Evolutionary conservation across 2,888 invertebrate genomes (phyloP).

Genomic region (Trichopoda pennipes): DNA sequence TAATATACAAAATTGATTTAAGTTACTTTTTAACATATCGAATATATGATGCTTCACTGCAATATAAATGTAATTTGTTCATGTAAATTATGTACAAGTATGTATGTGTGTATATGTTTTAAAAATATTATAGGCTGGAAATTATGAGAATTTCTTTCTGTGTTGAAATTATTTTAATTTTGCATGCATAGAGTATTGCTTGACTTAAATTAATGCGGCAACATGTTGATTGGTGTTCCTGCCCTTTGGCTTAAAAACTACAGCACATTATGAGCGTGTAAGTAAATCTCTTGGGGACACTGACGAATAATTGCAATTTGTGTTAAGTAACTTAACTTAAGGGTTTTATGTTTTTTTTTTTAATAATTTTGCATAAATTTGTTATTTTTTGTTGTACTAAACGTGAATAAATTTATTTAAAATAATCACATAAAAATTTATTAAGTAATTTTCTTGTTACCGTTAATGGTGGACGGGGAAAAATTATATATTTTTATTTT

Average conservation of each 20-base stretch:
- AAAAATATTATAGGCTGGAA: slow-evolving; percentile 1
- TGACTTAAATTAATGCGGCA: slow-evolving; percentile 40
- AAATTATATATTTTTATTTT: background rate
- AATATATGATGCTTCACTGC: background rate
- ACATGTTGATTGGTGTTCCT: slow-evolving; percentile 55
- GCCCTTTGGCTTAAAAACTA: slow-evolving; percentile 48
- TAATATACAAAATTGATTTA: slow-evolving; percentile 75
- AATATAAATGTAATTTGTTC: slow-evolving; percentile 42
- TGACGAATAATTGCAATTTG: slow-evolving; percentile 25
- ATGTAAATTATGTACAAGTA: no score
- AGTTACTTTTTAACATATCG: slow-evolving; percentile 71
- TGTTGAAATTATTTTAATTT: slow-evolving; percentile 38
- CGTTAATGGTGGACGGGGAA: slow-evolving; percentile 11
- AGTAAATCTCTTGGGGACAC: slow-evolving; percentile 22
- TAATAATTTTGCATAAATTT: slow-evolving; percentile 54
- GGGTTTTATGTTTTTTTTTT: background rate
- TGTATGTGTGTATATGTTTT: no score
- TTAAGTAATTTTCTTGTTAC: slow-evolving; percentile 65
- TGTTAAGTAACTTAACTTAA: slow-evolving; percentile 29
- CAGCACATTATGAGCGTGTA: slow-evolving; percentile 15
- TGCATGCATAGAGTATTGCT: slow-evolving; percentile 32
- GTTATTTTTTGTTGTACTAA: slow-evolving; percentile 2
- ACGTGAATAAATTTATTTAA: slow-evolving; percentile 51
- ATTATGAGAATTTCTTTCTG: slow-evolving; percentile 40
- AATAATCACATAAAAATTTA: slow-evolving; percentile 49